Evolutionary conservation across 2,113 vertebrate species (phyloP), one percentile per base, ranked within the genome.

Genomic region (Nicator chloris): DNA sequence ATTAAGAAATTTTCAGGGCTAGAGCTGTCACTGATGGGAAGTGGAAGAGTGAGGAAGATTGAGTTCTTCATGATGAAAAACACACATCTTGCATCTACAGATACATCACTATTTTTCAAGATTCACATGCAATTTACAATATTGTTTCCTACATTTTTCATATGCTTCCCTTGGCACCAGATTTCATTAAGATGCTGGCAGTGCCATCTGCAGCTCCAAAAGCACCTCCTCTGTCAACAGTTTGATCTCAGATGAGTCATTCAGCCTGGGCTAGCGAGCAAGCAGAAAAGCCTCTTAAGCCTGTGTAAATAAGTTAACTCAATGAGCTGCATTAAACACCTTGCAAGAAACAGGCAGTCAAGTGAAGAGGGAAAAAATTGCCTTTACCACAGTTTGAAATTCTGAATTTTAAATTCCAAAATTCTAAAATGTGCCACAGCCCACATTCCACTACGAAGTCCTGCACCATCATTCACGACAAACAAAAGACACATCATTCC

Each of bases 181-280:
- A 40, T 95, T 92, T 93, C 86, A 92, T 93, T 88, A 90, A 78
- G 83, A 91, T 91, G 87, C 93, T 95, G 89, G 93, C 79, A 95
- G 65, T 95, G 73, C 91, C 93, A 92, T 87, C 93, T 95, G 95
- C 69, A 96, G 73, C 75, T 94, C 81, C 75, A 65, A 90, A 78
- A 95, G 73, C 78, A 90, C 65, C 87, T 95, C 91, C 61, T 91
- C 84, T 89, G 59, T 95, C 81, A 92, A 93, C 78, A 95, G 89
- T 88, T 95, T 95, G 96, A 93, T 93, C 89, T 95, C 71, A 82
- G 53, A 79, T 94, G 84, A 95, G 42, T 95, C 89, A 95, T 57
- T 76, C 91, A 92, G 89, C 75, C 88, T 82, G 57, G 78, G 50
- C 66, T 90, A 87, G 59, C 7, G 0, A 82, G 83, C 77, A 84